Evolutionary conservation across 2,113 vertebrate genomes (phyloP).

Genomic region (Mionectes macconnelli): DNA sequence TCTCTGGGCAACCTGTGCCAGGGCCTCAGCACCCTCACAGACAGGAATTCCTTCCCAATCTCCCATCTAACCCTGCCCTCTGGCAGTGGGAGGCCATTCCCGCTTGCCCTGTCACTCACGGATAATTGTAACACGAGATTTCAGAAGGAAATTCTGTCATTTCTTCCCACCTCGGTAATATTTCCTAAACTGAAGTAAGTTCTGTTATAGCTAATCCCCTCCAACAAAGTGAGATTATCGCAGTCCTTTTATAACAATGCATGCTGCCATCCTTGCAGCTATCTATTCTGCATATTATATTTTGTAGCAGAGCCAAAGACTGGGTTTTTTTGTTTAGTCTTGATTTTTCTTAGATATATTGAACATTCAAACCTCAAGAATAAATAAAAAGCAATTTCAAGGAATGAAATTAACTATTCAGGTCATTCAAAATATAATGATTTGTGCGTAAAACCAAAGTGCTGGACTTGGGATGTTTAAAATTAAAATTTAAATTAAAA

Average conservation of each 20-base stretch:
- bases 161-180: background rate
- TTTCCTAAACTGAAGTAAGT: background rate
- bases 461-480: background rate
- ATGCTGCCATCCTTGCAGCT: background rate
- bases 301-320: background rate
- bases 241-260: background rate
- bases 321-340: accelerated
- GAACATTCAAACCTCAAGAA: background rate
- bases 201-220: background rate
- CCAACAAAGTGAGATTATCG: background rate
- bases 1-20: background rate
- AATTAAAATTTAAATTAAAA: background rate
- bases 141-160: background rate
- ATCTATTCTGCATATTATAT: background rate
- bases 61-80: background rate
- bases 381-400: background rate
- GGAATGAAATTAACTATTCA: background rate
- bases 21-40: background rate
- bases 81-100: background rate
- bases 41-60: background rate
- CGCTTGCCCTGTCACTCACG: background rate
- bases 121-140: background rate
- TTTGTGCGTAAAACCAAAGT: background rate
- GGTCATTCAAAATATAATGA: background rate
- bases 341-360: background rate